These are phyloP conservation scores for Venusia cambrica DNA, from an alignment of 2,888 invertebrate species.

Conservation along the genomic window DNA sequence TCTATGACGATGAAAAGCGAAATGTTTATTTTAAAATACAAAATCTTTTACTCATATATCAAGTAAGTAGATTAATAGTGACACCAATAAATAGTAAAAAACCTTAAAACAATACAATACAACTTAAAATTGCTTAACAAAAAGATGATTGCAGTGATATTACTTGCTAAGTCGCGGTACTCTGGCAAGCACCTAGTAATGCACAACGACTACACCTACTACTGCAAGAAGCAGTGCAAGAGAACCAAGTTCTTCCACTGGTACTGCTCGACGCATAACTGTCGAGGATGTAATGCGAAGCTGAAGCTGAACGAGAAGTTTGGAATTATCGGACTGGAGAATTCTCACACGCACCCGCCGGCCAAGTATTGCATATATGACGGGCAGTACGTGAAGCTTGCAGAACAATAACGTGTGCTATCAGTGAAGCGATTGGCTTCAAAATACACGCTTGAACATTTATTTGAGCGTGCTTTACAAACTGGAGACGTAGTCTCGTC, in stretches of 20 bases:
- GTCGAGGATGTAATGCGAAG: conserved; percentile 63
- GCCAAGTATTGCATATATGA: conserved; percentile 56
- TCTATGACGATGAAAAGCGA: too few species aligned
- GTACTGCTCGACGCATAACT: conserved; percentile 70
- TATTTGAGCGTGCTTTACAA: too few species aligned
- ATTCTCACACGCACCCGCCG: conserved; percentile 58
- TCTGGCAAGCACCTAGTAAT: conserved; percentile 60
- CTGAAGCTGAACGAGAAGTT: conserved; percentile 56
- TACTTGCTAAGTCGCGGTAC: conserved; percentile 61
- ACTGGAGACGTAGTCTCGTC: too few species aligned
- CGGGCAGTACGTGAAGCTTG: conserved; percentile 54
- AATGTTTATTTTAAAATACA: too few species aligned
- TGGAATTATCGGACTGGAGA: conserved; percentile 46
- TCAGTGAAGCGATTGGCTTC: too few species aligned
- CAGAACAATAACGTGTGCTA: conserved; percentile 10
- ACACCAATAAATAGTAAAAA: too few species aligned
- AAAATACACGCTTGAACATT: too few species aligned
- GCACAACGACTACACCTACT: conserved; percentile 64
- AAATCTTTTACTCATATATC: too few species aligned
- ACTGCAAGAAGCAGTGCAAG: conserved; percentile 63
- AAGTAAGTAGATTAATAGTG: too few species aligned
- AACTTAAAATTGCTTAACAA: conserved; percentile 11
- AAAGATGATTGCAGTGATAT: conserved; percentile 46
- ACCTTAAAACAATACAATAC: too few species aligned
- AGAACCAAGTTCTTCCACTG: conserved; percentile 56